Base-by-base conservation (phyloP, 92 coral and sea anemone genomes). In the Porites evermanni region DNA sequence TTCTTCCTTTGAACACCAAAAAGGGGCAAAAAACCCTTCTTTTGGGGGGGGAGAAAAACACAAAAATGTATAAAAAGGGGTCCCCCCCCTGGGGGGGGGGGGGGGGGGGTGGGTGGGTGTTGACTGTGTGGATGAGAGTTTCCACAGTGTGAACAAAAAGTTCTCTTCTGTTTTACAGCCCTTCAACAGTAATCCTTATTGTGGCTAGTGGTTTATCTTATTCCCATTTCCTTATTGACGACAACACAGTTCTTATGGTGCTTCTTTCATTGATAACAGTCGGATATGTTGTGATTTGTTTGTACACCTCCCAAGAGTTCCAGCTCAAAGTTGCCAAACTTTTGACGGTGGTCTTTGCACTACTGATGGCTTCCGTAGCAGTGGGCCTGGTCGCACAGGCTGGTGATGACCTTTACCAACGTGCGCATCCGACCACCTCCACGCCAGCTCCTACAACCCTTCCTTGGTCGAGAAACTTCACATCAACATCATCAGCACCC, bases 171-270 rank as follows among this genome's bases (percentile, higher is more conserved):
- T 26, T 52, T 83, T 82, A 21, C 80, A 97, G 99, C 53, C 99
- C 99, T 10, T 93, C 95, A 12, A 97, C 97, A 58, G 99, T 97
- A 18, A 97, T 97, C 67, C 93, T 97, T 6, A 72, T 97, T 23
- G 84, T 97, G 84, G 85, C 90, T 20, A 93, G 94, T 59, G 98
- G 97, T 1, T 78, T 97, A 63, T 12, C 77, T 0, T 90, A 90
- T 26, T 80, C 87, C 51, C 13, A 86, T 0, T 10, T 85, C 44
- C 78, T 78, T 7, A 75, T 72, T 8, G 59, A 81, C 16, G 69
- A 87, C 68, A 13, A 18, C 4, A 52, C 53, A 2, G 78, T 84
- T 10, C 47, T 84, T 0, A 50, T 92, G 5, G 66, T 90, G 51
- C 84, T 95, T 1, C 87, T 97, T 4, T 69, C 77, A 1, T 32